A percentile compares a stretch with the other conserved stretches of the same genome.
phyloP scores from a whole-genome alignment of 37 sponge, comb jelly and placozoan species.

The Bolinopsis microptera region DNA sequence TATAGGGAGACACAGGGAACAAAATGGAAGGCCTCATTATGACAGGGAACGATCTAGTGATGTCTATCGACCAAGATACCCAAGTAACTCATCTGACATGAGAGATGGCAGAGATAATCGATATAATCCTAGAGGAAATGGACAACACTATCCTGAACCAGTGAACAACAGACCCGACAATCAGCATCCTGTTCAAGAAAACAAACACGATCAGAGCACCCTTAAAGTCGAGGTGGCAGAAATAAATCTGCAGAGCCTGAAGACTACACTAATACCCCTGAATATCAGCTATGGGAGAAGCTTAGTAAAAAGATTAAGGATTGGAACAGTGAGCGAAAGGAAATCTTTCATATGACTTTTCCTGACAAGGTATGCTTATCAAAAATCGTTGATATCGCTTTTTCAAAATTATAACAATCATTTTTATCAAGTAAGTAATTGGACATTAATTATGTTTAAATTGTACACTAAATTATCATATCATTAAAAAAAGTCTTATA shows the following conservation, averaged over 20 bases:
- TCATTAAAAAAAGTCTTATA: background rate
- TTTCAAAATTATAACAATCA: no score
- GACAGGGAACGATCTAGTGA: background rate
- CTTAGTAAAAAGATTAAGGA: conserved; percentile 54
- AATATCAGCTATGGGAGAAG: conserved; percentile 37
- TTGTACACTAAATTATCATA: no score
- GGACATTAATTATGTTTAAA: no score
- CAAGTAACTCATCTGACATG: conserved; percentile 43
- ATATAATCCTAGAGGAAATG: background rate
- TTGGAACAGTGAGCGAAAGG: conserved; percentile 44
- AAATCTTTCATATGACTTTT: conserved; percentile 43
- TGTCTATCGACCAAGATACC: conserved; percentile 35
- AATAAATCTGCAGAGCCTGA: no score
- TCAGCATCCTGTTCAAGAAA: background rate
- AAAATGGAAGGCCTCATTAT: background rate
- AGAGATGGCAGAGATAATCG: background rate
- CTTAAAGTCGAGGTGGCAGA: background rate
- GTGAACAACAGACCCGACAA: conserved; percentile 52
- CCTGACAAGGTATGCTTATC: conserved; percentile 54
- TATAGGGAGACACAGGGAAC: background rate
- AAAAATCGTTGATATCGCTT: background rate
- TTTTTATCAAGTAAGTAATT: no score
- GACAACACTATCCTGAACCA: background rate
- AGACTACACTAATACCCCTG: background rate
- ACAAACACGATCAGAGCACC: background rate